A percentile compares a stretch with the other conserved stretches of the same genome.
phyloP scores from a whole-genome alignment of 2,113 vertebrate species.

The Zapornia atra region DNA sequence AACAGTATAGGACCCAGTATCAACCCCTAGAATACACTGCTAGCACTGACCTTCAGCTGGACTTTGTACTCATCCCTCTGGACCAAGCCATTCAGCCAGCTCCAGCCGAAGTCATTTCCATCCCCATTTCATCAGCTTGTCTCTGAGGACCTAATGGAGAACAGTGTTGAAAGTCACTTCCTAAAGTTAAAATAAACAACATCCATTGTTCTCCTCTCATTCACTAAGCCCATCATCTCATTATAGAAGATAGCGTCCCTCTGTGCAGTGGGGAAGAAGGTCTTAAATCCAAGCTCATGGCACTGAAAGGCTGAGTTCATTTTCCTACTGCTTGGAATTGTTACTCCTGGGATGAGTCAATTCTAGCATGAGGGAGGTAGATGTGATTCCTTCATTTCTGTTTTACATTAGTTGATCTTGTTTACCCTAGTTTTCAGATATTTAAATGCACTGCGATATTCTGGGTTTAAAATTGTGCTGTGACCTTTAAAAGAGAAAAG shows the following conservation, averaged over 20 bases:
- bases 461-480: background rate
- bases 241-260: background rate
- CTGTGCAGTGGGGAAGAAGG: background rate
- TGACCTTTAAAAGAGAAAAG: constrained; percentile 38
- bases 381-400: constrained; percentile 9
- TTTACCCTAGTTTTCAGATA: background rate
- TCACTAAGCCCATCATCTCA: background rate
- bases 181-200: background rate
- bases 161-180: background rate
- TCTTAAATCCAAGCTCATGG: background rate
- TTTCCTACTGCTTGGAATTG: background rate
- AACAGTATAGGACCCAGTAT: background rate
- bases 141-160: background rate
- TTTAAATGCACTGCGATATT: constrained; percentile 17
- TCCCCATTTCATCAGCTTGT: background rate
- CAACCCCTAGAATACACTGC: background rate
- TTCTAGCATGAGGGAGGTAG: background rate
- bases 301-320: background rate
- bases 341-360: background rate
- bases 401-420: background rate
- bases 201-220: background rate
- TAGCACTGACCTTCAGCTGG: background rate
- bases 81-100: background rate
- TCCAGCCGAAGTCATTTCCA: background rate
- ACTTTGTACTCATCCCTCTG: background rate